Evolutionary conservation across 2,797 vertebrate species (phyloP).

Genomic region (Peromyscus aztecus): DNA sequence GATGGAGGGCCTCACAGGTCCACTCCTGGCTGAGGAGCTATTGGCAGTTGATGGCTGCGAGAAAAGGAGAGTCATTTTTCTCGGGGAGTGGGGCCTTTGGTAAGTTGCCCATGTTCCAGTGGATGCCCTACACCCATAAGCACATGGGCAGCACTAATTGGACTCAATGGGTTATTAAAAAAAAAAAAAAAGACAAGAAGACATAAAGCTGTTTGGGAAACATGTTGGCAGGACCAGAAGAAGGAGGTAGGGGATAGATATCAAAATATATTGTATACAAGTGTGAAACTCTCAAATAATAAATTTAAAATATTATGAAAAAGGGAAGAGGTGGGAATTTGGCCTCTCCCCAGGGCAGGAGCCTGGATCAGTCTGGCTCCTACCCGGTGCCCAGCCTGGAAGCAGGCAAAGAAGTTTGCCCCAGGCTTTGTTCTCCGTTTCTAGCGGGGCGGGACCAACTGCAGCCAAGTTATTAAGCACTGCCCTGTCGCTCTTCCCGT

Average conservation of each 20-base stretch:
- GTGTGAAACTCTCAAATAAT: not conserved
- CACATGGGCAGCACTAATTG: not conserved
- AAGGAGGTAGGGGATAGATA: not conserved
- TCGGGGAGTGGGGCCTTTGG: not conserved
- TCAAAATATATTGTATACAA: not conserved
- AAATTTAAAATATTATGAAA: not conserved
- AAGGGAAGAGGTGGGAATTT: not conserved
- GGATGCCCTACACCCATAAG: not conserved
- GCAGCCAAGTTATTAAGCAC: conserved; percentile 79
- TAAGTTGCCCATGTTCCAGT: not conserved
- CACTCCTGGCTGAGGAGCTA: not conserved
- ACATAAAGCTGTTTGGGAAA: not conserved
- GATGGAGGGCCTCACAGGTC: not conserved
- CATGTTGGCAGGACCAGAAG: not conserved
- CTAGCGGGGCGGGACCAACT: conserved; percentile 73
- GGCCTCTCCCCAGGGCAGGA: not conserved
- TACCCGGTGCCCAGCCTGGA: not conserved
- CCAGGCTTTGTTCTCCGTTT: conserved; percentile 75
- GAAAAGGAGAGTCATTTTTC: not conserved
- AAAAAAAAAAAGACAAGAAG: not conserved
- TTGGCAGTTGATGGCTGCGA: not conserved
- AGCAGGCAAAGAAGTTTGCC: conserved; percentile 32
- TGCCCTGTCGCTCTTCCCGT: conserved; percentile 65
- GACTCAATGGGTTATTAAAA: not conserved
- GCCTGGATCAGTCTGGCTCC: not conserved